A percentile compares a stretch with the other conserved stretches of the same genome.
These are phyloP conservation scores for Botia almorhae DNA, from an alignment of 2,797 vertebrate species.

Conservation along the genomic window DNA sequence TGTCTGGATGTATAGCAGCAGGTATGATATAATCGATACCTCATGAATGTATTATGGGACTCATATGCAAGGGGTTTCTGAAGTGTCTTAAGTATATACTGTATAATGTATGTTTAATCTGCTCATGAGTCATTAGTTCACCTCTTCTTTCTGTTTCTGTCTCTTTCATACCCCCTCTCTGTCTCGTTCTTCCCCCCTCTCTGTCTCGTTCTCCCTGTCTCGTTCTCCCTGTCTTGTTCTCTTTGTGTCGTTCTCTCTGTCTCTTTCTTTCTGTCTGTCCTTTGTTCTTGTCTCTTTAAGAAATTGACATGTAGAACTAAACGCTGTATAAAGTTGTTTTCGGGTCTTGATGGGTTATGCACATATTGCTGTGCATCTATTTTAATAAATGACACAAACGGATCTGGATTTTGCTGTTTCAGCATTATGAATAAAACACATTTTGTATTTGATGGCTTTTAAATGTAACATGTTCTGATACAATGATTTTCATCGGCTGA, in stretches of 20 bases:
- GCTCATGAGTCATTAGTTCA: not conserved
- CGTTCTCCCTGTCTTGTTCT: not conserved
- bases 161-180: not conserved
- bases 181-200: no score
- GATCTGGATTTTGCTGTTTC: not conserved
- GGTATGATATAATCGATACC: not conserved
- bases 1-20: no score
- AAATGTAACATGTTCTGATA: not conserved
- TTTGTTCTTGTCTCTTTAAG: not conserved
- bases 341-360: slow-evolving; percentile 45
- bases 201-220: not conserved
- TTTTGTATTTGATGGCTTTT: not conserved
- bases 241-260: no score
- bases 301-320: slow-evolving; percentile 6
- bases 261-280: not conserved
- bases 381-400: not conserved
- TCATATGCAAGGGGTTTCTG: not conserved
- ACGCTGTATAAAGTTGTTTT: not conserved
- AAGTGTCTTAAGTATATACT: no score
- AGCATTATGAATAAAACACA: not conserved
- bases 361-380: not conserved
- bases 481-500: not conserved
- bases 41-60: slow-evolving; percentile 33
- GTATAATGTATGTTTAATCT: no score
- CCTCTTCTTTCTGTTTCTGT: not conserved